These are phyloP conservation scores for Lytechinus pictus DNA, from an alignment of 35 echinoderm and acorn worm species.

Conservation along the genomic window DNA sequence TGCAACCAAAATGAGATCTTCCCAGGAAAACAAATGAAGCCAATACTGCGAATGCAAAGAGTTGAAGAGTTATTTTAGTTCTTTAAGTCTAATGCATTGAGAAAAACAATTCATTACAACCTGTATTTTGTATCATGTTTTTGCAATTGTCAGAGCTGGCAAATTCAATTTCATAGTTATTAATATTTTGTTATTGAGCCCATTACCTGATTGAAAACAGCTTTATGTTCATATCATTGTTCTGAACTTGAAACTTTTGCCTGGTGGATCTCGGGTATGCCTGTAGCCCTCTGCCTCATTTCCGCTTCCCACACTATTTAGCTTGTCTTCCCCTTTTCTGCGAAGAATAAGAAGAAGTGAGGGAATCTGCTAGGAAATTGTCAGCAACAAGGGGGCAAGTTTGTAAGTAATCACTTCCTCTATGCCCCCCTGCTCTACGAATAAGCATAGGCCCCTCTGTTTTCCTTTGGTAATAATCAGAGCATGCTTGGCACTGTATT, in stretches of 20 bases:
- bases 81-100: neutral
- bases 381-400: constrained; percentile 47
- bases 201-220: neutral
- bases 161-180: neutral
- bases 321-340: neutral
- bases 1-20: neutral
- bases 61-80: neutral
- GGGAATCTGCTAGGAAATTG: constrained; percentile 27
- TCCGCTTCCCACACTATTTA: neutral
- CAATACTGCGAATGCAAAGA: neutral
- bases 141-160: neutral
- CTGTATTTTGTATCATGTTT: too few species aligned
- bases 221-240: neutral
- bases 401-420: constrained; percentile 56
- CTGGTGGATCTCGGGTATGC: neutral
- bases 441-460: neutral
- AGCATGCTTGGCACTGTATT: neutral
- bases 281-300: neutral
- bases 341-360: constrained; percentile 14
- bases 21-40: neutral
- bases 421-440: neutral
- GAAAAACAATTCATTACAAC: too few species aligned
- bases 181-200: neutral
- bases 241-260: neutral
- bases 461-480: neutral